Base-by-base conservation (phyloP, 1,140 invertebrate genomes). In the Schlechtendalia chinensis region DNA sequence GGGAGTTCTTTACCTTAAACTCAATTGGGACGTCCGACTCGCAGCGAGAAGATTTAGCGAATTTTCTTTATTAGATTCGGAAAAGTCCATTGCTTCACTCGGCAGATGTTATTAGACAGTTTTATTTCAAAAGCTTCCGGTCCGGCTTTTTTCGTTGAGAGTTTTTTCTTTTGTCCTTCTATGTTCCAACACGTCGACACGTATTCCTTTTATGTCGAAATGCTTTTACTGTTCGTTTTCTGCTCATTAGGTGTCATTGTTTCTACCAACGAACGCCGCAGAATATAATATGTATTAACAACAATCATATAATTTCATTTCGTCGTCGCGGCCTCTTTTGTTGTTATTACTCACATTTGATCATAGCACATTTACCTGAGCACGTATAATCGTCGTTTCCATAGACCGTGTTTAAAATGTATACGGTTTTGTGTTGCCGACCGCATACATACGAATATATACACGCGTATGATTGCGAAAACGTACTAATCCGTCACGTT, bases 181-280 rank as follows among this genome's bases (percentile, higher is more conserved):
- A 14, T 54, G 47, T 27, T 24, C 24, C 50, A 12, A 72, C 39
- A 67, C 32, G 47, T 54, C 12, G 16, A 17, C 69, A 54, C 69
- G 50, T 59, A 24, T 77, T 45, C 10, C n/a, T 22, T 77, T 77
- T 77, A 77, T 77, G 54, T 58, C 54, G 12, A 59, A 77, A 77
- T 59, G 72, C 72, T 77, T 77, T 77, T 77, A 77, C 54, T 29
- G 29, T 77, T 77, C 22, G 22, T 77, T 58, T 77, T 77, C 72
- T 24, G 56, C 54, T 77, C 72, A 59, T 77, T 77, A 59, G n/a
- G 16, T 45, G 45, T 59, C 24, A 27, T 27, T 59, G 45, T 72
- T 54, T 72, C 54, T 54, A 29, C 50, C 24, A 3, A 8, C 32
- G 22, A 53, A 71, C 10, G 22, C n/a, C 17, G 17, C 5, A 12